Base-by-base conservation (phyloP, 2,113 vertebrate species). In the human (Homo sapiens) region DNA sequence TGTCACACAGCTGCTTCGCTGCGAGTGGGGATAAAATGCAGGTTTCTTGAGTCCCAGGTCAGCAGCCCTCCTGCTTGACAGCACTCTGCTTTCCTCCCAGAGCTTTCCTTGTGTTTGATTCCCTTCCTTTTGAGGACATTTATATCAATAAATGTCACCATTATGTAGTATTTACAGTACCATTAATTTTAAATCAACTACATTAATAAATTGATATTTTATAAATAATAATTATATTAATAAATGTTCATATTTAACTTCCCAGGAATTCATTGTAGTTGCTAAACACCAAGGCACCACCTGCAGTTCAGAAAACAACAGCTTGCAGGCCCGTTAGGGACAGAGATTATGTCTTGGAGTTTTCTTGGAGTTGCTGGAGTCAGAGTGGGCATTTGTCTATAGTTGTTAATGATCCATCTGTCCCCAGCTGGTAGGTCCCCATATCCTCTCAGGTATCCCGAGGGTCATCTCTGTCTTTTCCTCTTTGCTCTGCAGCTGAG, bases 51-150 rank as follows among this genome's bases (percentile, higher is more conserved):
- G 30, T 43, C 70, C 40, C 45, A 18, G 43, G 14, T 66, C 64
- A 35, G 55, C 0, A 4, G 16, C 30, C 22, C 17, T 7, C 32
- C 43, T 27, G 1, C 75, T 32, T 8, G 20, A 2, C 38, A 6
- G 38, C 68, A 2, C 78, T 72, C 75, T 12, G 18, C 45, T 27
- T 5, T 23, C 20, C 78, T 35, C 35, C 57, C 32, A 30, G 45
- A 43, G 52, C 2, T 0, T 14, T 13, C 43, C 10, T 27, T 16
- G 4, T 13, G 48, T 55, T 35, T 68, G 13, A 68, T 0, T 17
- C 48, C 23, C 55, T 76, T 73, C 83, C 45, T 38, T 79, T 43
- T 5, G 52, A 86, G 72, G 55, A n/a, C 9, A n/a, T 59, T 57
- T 16, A 52, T 8, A 22, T 43, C 76, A 8, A 1, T 40, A 38